These are phyloP conservation scores for Meteorus sp. DNA, from an alignment of 1,140 invertebrate species.

Conservation along the genomic window DNA sequence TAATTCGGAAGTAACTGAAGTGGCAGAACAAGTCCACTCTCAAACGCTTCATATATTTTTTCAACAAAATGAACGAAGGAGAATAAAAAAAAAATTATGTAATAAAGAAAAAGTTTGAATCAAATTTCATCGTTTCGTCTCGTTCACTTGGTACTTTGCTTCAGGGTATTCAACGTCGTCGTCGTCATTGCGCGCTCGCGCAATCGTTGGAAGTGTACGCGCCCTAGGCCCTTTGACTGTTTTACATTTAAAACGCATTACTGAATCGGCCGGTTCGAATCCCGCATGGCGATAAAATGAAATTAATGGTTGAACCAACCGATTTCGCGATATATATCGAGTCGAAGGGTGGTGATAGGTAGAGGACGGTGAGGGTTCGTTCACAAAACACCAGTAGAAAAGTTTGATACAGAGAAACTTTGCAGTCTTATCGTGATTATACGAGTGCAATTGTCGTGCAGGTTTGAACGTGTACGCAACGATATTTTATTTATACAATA, in stretches of 20 bases:
- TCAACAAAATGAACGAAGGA: conserved; percentile 13
- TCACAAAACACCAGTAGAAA: no score
- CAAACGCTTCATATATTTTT: no score
- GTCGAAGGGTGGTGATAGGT: conserved; percentile 23
- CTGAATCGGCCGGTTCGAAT: conserved; percentile 47
- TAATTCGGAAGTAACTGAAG: no score
- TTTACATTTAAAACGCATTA: conserved; percentile 62
- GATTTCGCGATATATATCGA: conserved; percentile 55
- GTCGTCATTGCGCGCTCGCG: conserved; percentile 44
- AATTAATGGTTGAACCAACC: conserved; percentile 56
- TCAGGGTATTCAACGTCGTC: no score
- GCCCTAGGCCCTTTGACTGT: conserved; percentile 53
- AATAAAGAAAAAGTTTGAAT: conserved; percentile 43
- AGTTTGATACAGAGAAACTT: conserved; percentile 4
- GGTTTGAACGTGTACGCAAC: background rate
- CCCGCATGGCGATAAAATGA: conserved; percentile 55
- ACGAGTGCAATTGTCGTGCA: background rate
- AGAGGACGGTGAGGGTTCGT: background rate
- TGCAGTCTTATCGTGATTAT: conserved; percentile 24
- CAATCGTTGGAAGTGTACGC: conserved; percentile 25
- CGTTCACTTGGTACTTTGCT: no score
- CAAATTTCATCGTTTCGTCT: conserved; percentile 54
- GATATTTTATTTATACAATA: no score
- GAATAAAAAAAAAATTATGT: conserved; percentile 29
- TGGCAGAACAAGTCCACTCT: no score